These are phyloP conservation scores for Rotaria sp. DNA, from an alignment of 2,888 invertebrate species.

Conservation along the genomic window DNA sequence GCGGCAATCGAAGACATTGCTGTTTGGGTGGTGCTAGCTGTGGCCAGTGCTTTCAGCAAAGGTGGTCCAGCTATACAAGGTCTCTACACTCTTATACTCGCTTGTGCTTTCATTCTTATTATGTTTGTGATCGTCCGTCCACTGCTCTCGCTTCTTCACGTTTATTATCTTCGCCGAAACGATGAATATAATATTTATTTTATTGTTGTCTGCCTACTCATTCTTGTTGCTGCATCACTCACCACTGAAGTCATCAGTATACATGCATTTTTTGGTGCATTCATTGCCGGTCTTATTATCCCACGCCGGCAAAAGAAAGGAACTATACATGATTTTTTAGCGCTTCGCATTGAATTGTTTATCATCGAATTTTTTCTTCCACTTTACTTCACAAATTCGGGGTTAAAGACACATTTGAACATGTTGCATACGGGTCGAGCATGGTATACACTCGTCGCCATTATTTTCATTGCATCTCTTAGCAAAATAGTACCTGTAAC, in stretches of 20 bases:
- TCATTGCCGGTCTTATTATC: neutral
- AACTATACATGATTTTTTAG: too few relatives aligned
- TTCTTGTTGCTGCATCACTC: neutral
- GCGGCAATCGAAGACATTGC: conserved; percentile 24
- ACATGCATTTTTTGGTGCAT: conserved; percentile 21
- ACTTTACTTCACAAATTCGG: too few relatives aligned
- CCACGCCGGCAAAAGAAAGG: neutral
- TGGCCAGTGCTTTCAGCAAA: neutral
- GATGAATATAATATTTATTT: neutral
- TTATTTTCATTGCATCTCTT: too few relatives aligned
- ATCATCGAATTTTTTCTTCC: too few relatives aligned
- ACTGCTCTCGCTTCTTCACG: neutral
- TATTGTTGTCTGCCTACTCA: neutral
- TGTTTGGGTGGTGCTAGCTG: neutral
- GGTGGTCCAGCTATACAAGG: neutral
- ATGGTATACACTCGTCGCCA: too few relatives aligned
- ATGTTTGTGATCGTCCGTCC: neutral
- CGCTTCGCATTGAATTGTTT: too few relatives aligned
- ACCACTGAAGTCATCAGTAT: neutral
- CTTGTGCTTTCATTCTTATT: neutral
- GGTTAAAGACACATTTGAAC: too few relatives aligned
- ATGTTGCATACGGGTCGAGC: too few relatives aligned
- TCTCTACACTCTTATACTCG: neutral
- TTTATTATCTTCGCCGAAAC: neutral
- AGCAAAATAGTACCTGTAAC: too few relatives aligned